These are phyloP conservation scores for Deroplatys truncata DNA, from an alignment of 2,888 invertebrate species.

Conservation along the genomic window DNA sequence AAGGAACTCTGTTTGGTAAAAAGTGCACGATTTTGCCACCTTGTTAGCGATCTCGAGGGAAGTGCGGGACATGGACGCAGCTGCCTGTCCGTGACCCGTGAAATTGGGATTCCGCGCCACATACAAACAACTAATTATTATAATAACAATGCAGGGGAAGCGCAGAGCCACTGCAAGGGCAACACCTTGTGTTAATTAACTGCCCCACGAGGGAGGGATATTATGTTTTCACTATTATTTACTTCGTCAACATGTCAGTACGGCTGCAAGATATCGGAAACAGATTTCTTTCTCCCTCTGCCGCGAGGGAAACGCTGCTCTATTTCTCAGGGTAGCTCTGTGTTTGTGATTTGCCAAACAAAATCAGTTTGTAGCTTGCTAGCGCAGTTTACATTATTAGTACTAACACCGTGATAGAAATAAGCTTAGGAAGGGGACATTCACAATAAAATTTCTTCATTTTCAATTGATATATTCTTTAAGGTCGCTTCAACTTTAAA, in stretches of 20 bases:
- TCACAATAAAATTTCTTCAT: no score
- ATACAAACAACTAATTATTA: background rate
- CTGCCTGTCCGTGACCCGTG: background rate
- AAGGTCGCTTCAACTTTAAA: no score
- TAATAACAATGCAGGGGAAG: background rate
- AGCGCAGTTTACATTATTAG: no score
- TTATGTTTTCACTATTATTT: background rate
- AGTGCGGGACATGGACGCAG: background rate
- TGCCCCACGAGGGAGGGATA: background rate
- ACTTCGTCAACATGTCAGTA: background rate
- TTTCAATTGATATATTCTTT: no score
- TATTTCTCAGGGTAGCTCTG: no score
- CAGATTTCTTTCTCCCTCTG: background rate
- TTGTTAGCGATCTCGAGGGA: background rate
- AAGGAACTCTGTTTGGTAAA: background rate
- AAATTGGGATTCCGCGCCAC: background rate
- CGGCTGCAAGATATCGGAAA: background rate
- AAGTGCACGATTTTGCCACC: background rate
- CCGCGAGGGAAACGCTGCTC: background rate
- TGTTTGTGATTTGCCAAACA: no score
- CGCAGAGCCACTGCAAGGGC: background rate
- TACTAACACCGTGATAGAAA: no score
- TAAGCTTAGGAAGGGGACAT: no score
- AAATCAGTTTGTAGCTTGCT: no score
- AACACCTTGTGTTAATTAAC: background rate